Evolutionary conservation across 1,140 invertebrate genomes (phyloP), one percentile per base, ranked within the genome.

Genomic region (Zaprionus tsacasi): DNA sequence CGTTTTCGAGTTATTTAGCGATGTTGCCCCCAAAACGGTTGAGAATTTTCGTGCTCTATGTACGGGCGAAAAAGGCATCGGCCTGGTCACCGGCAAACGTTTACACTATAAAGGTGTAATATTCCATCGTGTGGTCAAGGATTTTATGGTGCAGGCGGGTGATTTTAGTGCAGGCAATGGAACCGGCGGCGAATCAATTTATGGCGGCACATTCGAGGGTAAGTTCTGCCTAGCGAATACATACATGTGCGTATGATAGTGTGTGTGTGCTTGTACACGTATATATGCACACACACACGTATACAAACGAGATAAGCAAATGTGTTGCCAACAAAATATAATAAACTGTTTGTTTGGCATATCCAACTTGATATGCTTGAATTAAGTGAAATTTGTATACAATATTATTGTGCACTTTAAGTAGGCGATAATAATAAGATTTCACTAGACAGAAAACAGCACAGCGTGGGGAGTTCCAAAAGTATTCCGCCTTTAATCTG

Each of bases 11-110:
- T 93, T 99, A 0, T 99, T 96, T 93, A 96, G 95, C 74, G 98
- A 99, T 93, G 95, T 97, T 58, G 97, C 97, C 55, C 98, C 99
- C 2, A 97, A 97, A 92, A 99, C 98, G 0, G 97, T 96, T 25
- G 97, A 99, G 89, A 99, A 99, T 93, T 99, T 99, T 92, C 95
- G 97, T 55, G 95, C 96, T 2, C 93, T 99, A 38, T 99, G 98
- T 89, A 98, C 97, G 2, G 98, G 98, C 3, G 97, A 98, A 86
- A 96, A 95, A 88, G 96, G 97, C 10, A 93, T 96, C 8, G 97
- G 96, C 10, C 94, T 94, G 91, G 94, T 93, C 3, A 96, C 96
- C 0, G 94, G 94, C 40, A 97, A 97, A 91, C 94, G 94, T 7
- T 92, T 96, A 11, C 95, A 96, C 82, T 96, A 96, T 86, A 96